Conservation (phyloP, 2,797 vertebrate species). For the Cygnus olor region DNA sequence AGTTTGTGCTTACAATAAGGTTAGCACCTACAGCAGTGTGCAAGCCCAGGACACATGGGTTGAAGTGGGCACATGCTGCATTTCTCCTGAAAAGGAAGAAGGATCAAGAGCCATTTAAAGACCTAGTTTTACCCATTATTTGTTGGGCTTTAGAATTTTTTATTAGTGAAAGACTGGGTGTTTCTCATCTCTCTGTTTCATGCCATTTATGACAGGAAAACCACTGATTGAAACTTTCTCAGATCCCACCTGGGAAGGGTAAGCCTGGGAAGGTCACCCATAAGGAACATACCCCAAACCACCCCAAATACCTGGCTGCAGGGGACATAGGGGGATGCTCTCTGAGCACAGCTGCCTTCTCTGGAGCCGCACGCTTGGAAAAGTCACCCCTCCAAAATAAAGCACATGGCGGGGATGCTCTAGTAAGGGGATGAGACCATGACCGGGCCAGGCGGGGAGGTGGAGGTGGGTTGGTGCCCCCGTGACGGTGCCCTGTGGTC, state of each 20-base stretch:
- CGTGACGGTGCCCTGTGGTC: not conserved
- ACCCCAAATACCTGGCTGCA: not conserved
- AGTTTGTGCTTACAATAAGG: not conserved
- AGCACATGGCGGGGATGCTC: rapidly evolving
- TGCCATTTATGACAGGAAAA: not conserved
- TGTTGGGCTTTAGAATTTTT: not conserved
- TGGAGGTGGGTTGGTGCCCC: not conserved
- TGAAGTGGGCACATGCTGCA: not conserved
- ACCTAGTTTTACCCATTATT: not conserved
- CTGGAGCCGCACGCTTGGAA: not conserved
- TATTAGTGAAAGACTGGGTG: not conserved
- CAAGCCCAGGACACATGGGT: not conserved
- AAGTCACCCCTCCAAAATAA: not conserved
- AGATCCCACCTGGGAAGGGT: not conserved
- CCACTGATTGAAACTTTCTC: not conserved
- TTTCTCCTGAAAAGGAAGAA: not conserved
- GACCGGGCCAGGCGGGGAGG: not conserved
- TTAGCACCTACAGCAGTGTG: no score
- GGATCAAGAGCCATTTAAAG: not conserved
- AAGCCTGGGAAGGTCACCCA: no score
- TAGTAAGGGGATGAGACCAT: rapidly evolving
- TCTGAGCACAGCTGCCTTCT: not conserved
- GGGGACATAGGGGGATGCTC: not conserved
- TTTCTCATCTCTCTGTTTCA: not conserved
- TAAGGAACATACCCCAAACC: not conserved